Evolutionary conservation across 2,797 vertebrate genomes (phyloP).

Genomic region (Siniperca obscura): DNA sequence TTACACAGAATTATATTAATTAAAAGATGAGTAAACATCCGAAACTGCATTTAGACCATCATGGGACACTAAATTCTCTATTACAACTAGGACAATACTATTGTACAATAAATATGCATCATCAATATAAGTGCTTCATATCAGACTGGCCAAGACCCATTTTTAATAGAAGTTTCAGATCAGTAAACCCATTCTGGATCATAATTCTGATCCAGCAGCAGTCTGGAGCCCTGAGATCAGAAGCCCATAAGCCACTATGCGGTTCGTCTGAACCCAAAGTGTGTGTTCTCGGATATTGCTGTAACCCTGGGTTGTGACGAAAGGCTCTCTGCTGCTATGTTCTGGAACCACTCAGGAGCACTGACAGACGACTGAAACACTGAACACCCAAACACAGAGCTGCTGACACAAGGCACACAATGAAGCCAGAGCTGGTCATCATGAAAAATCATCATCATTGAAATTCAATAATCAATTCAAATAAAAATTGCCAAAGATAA

Average conservation of each 20-base stretch:
- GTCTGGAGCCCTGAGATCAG: slow-evolving; percentile 24
- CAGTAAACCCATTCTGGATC: slow-evolving; percentile 3
- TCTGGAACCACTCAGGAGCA: slow-evolving; percentile 47
- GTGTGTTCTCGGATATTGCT: not conserved
- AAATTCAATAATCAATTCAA: too few relatives aligned
- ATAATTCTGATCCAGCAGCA: slow-evolving; percentile 19
- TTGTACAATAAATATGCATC: not conserved
- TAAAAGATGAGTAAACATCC: not conserved
- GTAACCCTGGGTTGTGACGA: not conserved
- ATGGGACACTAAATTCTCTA: not conserved
- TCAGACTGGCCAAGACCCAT: not conserved
- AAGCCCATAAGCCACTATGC: not conserved
- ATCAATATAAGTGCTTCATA: not conserved
- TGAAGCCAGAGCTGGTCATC: slow-evolving; percentile 4
- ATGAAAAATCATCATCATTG: slow-evolving; percentile 8
- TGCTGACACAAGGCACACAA: slow-evolving; percentile 35
- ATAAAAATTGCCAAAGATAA: not conserved
- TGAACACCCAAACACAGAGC: slow-evolving; percentile 27
- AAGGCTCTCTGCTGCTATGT: slow-evolving; percentile 1
- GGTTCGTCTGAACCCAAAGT: not conserved
- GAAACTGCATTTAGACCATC: not conserved
- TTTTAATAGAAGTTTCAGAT: slow-evolving; percentile 25
- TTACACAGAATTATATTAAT: not conserved
- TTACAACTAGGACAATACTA: not conserved
- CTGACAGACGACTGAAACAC: slow-evolving; percentile 29